phyloP scores from a whole-genome alignment of 2,888 invertebrate species.

The Lepidonotus clava region DNA sequence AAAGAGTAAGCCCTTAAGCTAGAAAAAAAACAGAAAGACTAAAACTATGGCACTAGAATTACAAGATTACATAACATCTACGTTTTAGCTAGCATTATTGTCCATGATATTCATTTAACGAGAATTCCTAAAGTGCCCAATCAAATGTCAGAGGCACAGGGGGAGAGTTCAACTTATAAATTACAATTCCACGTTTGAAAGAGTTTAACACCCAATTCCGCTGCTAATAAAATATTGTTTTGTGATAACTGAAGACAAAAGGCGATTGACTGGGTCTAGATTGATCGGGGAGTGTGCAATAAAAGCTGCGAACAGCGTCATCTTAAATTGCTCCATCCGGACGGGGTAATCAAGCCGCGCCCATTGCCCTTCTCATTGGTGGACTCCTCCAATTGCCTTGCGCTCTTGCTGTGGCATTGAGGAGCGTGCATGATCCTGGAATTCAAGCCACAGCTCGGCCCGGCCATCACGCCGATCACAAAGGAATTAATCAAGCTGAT shows the following conservation, averaged over 20 bases:
- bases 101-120: too few relatives aligned
- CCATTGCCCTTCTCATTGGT: slow-evolving; percentile 40
- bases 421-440: background rate
- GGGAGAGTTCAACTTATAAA: too few relatives aligned
- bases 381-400: slow-evolving; percentile 29
- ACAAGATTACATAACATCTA: too few relatives aligned
- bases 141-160: too few relatives aligned
- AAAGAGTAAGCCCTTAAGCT: too few relatives aligned
- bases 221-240: background rate
- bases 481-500: slow-evolving; percentile 42
- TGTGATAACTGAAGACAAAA: slow-evolving; percentile 7
- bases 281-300: background rate
- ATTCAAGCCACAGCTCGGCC: slow-evolving; percentile 24
- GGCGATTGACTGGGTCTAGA: slow-evolving; percentile 10
- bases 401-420: background rate
- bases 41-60: too few relatives aligned
- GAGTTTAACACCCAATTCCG: background rate
- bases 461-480: slow-evolving; percentile 21
- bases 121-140: too few relatives aligned
- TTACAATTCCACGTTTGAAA: too few relatives aligned
- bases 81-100: too few relatives aligned
- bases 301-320: slow-evolving; percentile 28
- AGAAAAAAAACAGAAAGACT: too few relatives aligned
- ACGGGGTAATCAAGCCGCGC: slow-evolving; percentile 1
- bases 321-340: slow-evolving; percentile 34